A percentile compares a stretch with the other conserved stretches of the same genome.
phyloP scores from a whole-genome alignment of 2,888 invertebrate genomes.

The Plagiodera versicolora region DNA sequence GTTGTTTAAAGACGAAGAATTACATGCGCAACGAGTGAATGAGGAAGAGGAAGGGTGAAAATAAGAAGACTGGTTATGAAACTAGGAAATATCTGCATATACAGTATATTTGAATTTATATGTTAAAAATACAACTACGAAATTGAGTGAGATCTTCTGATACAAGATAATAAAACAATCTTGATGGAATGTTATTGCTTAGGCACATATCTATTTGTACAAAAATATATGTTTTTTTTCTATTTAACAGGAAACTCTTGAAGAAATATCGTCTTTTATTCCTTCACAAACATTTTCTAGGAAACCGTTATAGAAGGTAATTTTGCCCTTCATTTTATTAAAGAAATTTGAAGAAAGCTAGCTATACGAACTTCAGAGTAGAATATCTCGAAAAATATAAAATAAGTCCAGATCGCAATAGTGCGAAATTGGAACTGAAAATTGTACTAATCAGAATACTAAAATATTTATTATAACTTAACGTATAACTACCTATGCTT shows the following conservation, averaged over 20 bases:
- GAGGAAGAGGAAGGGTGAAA: neutral
- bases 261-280: neutral
- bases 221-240: slow-evolving; percentile 3
- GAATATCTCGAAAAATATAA: neutral
- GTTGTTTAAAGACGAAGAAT: neutral
- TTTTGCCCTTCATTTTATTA: too few relatives aligned
- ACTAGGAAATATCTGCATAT: neutral
- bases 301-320: too few relatives aligned
- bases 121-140: slow-evolving; percentile 9
- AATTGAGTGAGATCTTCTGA: slow-evolving; percentile 9
- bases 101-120: neutral
- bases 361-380: too few relatives aligned
- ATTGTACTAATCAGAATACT: neutral
- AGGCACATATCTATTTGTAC: slow-evolving; percentile 14
- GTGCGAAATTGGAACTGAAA: neutral
- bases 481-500: neutral
- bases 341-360: too few relatives aligned
- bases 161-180: neutral
- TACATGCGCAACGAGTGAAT: neutral
- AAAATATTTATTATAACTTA: neutral
- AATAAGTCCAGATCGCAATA: neutral
- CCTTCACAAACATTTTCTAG: too few relatives aligned
- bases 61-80: neutral
- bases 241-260: neutral
- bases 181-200: slow-evolving; percentile 10